Evolutionary conservation across 2,113 vertebrate species (phyloP).

Genomic region (Monopterus albus): DNA sequence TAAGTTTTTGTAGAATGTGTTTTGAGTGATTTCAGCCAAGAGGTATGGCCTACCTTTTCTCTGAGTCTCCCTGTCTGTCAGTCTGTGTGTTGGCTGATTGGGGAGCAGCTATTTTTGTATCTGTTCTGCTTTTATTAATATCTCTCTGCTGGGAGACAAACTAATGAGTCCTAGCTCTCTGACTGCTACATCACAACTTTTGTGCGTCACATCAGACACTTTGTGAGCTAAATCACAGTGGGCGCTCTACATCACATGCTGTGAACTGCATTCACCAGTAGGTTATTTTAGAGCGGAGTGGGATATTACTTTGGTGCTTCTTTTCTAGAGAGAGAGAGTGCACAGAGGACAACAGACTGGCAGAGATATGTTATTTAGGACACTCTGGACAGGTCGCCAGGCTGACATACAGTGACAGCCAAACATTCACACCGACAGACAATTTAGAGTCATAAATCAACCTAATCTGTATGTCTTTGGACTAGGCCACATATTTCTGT

Average conservation of each 20-base stretch:
- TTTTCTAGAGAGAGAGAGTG: neutral
- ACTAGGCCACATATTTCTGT: no score
- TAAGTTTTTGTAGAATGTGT: no score
- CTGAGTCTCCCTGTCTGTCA: slow-evolving; percentile 3
- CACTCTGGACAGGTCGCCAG: no score
- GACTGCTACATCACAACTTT: slow-evolving; percentile 65
- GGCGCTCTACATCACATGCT: slow-evolving; percentile 33
- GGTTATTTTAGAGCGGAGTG: slow-evolving; percentile 7
- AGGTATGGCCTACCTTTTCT: slow-evolving; percentile 17
- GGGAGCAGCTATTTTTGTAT: slow-evolving; percentile 52
- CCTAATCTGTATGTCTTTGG: no score
- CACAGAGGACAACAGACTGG: neutral
- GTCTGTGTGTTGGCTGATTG: slow-evolving; percentile 42
- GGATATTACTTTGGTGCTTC: neutral
- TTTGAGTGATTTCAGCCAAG: slow-evolving; percentile 10
- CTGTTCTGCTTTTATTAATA: slow-evolving; percentile 58
- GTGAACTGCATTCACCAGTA: slow-evolving; percentile 38
- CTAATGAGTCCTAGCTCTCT: slow-evolving; percentile 64
- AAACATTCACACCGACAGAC: no score
- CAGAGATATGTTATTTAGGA: no score
- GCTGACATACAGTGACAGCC: no score
- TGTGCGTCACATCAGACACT: slow-evolving; percentile 54
- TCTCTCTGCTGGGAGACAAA: slow-evolving; percentile 64
- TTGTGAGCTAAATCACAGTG: slow-evolving; percentile 59
- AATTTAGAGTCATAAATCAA: no score